A percentile compares a stretch with the other conserved stretches of the same genome.
These are phyloP conservation scores for Neoarius graeffei DNA, from an alignment of 2,113 vertebrate genomes.

Conservation along the genomic window DNA sequence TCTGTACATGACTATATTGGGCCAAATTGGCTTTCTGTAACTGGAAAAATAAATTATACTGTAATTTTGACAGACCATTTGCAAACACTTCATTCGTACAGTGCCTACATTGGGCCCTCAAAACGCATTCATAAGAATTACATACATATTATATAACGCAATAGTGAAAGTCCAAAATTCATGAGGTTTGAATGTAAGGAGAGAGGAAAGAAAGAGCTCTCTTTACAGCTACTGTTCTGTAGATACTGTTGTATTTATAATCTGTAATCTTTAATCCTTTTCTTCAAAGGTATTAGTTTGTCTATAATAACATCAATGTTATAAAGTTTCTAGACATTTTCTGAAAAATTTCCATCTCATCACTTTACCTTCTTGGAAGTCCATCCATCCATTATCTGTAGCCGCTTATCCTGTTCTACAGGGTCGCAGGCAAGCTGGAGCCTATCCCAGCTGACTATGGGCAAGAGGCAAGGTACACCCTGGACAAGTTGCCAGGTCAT, in stretches of 20 bases:
- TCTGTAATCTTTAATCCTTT: too few species aligned
- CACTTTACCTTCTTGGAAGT: neutral
- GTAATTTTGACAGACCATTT: neutral
- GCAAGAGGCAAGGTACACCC: too few species aligned
- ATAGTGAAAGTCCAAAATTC: neutral
- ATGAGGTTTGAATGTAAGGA: neutral
- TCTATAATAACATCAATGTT: neutral
- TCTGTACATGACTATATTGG: neutral
- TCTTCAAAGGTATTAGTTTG: neutral
- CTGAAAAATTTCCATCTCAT: neutral
- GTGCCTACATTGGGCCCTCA: neutral
- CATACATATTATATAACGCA: neutral
- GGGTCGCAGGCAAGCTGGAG: too few species aligned
- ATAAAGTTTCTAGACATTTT: neutral
- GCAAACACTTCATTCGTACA: neutral
- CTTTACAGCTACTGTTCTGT: neutral
- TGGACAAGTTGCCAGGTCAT: too few species aligned
- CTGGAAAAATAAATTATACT: neutral
- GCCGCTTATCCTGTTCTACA: too few species aligned
- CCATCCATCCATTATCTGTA: too few species aligned
- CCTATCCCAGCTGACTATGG: too few species aligned
- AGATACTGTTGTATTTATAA: neutral
- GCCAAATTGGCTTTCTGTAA: neutral
- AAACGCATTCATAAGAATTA: slow-evolving; percentile 4
- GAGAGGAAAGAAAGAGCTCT: neutral